These are phyloP conservation scores for Cyclophora albipunctata DNA, from an alignment of 2,888 invertebrate genomes.

Conservation along the genomic window DNA sequence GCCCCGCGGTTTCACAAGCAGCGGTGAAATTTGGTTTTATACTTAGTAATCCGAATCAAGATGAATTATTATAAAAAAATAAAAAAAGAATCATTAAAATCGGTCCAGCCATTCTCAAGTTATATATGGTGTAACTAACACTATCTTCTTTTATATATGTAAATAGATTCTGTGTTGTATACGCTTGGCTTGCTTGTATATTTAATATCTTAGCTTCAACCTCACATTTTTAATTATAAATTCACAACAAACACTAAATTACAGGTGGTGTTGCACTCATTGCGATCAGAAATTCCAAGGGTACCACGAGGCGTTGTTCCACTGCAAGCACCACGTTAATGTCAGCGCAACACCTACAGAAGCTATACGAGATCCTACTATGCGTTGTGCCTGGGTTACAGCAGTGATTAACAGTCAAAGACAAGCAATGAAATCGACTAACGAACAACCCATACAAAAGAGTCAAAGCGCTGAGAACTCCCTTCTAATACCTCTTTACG, in stretches of 20 bases:
- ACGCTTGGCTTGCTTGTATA: background rate
- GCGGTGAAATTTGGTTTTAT: too few relatives aligned
- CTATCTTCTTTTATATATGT: constrained; percentile 3
- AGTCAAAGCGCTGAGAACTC: constrained; percentile 36
- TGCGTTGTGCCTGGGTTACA: constrained; percentile 45
- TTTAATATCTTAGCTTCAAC: too few relatives aligned
- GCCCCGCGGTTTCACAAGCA: too few relatives aligned
- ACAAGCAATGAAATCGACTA: constrained; percentile 23
- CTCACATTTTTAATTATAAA: background rate
- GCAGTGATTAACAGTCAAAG: constrained; percentile 39
- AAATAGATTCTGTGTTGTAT: background rate
- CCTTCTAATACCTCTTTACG: constrained; percentile 52
- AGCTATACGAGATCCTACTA: constrained; percentile 35
- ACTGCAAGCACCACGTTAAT: constrained; percentile 44
- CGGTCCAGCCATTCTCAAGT: too few relatives aligned
- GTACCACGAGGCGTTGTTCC: constrained; percentile 61
- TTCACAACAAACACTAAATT: constrained; percentile 11
- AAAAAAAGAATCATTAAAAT: too few relatives aligned
- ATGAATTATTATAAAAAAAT: too few relatives aligned
- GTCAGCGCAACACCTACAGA: constrained; percentile 38
- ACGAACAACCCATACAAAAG: too few relatives aligned
- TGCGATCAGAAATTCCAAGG: constrained; percentile 45
- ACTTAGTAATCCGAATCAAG: too few relatives aligned
- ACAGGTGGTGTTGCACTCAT: constrained; percentile 57
- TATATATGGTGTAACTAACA: too few relatives aligned